These are phyloP conservation scores for Leptarthrus brevirostris DNA, from an alignment of 2,888 invertebrate genomes.

Conservation along the genomic window DNA sequence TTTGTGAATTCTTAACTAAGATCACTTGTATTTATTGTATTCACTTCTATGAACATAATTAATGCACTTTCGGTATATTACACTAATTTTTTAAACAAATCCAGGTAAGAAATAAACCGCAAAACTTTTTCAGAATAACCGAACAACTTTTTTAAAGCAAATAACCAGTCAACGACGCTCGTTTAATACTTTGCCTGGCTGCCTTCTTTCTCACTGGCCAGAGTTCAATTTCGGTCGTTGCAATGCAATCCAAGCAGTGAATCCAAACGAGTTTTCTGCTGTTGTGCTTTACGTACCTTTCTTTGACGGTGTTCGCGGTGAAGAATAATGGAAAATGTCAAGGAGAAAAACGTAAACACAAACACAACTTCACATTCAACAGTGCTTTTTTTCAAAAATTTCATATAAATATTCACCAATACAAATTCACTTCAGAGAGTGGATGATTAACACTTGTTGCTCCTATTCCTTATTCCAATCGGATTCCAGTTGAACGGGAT, in stretches of 20 bases:
- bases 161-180: constrained; percentile 2
- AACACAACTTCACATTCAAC: background rate
- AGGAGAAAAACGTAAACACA: constrained; percentile 40
- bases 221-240: constrained; percentile 31
- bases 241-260: background rate
- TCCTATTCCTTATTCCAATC: constrained; percentile 8
- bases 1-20: background rate
- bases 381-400: background rate
- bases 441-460: constrained; percentile 23
- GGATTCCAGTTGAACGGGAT: background rate
- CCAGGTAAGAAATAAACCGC: constrained; percentile 4
- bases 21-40: background rate
- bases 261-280: background rate
- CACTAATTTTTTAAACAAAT: background rate
- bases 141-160: constrained; percentile 17
- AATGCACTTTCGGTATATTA: background rate
- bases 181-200: no score
- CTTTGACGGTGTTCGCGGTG: constrained; percentile 6
- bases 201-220: background rate
- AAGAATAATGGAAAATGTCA: constrained; percentile 9
- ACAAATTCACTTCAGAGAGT: background rate
- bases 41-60: background rate
- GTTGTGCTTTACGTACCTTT: background rate
- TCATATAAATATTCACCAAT: background rate
- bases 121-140: background rate